Conservation (phyloP, 1,140 invertebrate species). For the Pseudobourletiella spinata region DNA sequence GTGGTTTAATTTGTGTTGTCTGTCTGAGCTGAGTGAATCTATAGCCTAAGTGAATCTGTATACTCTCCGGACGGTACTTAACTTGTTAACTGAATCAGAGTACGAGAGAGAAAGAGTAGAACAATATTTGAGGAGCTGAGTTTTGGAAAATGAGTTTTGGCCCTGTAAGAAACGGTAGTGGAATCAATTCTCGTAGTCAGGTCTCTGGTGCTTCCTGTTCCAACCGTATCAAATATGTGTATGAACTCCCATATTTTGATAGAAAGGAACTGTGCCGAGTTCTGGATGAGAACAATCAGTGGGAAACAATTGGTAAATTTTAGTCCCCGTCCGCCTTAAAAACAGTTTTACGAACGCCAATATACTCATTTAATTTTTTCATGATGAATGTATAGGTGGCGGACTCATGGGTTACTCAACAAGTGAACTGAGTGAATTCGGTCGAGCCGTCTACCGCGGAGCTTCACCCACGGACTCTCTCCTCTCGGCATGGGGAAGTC, state of each 20-base stretch:
- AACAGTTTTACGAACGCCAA: neutral
- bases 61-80: neutral
- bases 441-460: conserved; percentile 43
- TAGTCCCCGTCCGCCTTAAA: neutral
- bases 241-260: conserved; percentile 59
- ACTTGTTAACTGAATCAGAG: too few relatives aligned
- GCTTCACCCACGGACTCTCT: conserved; percentile 64
- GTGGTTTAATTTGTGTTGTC: neutral
- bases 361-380: too few relatives aligned
- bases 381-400: conserved; percentile 44
- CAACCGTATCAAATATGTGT: conserved; percentile 49
- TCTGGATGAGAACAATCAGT: conserved; percentile 65
- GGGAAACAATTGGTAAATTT: conserved; percentile 58
- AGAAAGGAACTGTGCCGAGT: conserved; percentile 60
- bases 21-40: neutral
- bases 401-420: conserved; percentile 46
- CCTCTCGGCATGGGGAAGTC: conserved; percentile 63
- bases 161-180: neutral
- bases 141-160: neutral
- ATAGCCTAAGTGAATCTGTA: neutral
- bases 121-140: neutral
- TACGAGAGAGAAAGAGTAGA: too few relatives aligned
- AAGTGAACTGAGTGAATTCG: conserved; percentile 45
- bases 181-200: neutral
- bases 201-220: neutral